A percentile compares a stretch with the other conserved stretches of the same genome.
These are phyloP conservation scores for Sternotherus odoratus DNA, from an alignment of 2,797 vertebrate species.

Conservation along the genomic window DNA sequence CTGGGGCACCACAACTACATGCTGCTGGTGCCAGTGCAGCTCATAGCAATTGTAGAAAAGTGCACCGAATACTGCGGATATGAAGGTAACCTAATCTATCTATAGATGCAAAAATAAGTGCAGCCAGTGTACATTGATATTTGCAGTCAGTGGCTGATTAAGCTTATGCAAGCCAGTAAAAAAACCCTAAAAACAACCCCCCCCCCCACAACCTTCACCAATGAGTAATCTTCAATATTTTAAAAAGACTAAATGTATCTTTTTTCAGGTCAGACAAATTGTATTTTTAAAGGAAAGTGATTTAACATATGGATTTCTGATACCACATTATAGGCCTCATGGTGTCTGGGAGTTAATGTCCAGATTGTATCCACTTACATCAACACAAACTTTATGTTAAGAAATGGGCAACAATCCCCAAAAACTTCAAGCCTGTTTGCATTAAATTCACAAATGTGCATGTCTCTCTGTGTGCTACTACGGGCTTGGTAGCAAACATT, in stretches of 20 bases:
- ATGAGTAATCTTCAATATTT: not conserved
- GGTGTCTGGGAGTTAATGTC: conserved; percentile 22
- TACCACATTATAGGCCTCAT: conserved; percentile 30
- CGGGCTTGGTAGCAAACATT: rapidly evolving
- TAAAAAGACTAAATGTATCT: not conserved
- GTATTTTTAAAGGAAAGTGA: conserved; percentile 18
- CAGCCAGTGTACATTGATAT: not conserved
- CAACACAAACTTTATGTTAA: conserved; percentile 21
- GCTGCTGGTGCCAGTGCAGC: not conserved
- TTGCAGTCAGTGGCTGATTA: conserved; percentile 17
- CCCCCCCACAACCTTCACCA: not conserved
- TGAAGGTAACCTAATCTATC: not conserved
- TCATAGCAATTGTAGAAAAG: not conserved
- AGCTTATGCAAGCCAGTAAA: conserved; percentile 8
- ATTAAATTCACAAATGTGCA: conserved; percentile 18
- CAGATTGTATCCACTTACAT: conserved; percentile 35
- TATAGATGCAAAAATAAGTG: not conserved
- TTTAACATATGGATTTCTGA: conserved; percentile 3
- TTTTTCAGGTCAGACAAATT: conserved; percentile 50
- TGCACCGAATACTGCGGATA: not conserved
- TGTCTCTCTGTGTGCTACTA: rapidly evolving
- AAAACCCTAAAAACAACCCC: not conserved
- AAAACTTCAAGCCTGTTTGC: not conserved
- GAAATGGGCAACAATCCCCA: not conserved
- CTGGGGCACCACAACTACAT: not conserved